Base-by-base conservation (phyloP, 2,888 invertebrate species). In the Bugula neritina region DNA sequence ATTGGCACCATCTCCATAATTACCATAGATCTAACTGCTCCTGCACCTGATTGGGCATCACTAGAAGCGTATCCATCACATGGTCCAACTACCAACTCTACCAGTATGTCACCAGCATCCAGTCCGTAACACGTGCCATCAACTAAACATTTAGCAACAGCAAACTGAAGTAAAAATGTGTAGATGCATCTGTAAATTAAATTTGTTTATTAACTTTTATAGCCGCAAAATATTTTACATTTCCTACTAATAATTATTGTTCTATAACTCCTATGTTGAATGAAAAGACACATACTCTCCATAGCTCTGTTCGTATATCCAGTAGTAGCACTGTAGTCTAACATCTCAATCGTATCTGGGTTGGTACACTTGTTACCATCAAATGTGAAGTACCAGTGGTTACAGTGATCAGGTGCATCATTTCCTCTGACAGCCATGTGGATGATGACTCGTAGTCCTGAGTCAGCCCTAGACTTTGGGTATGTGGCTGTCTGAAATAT, bases 301-400 rank as follows among this genome's bases (percentile, higher is more conserved):
- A 63, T 63, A 10, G 34, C 27, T 31, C 31, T 63, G 31, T 27
- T 2, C 17, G 27, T 5, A 5, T 27, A 1, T 63, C 63, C 29
- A 27, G 63, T 63, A 10, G 13, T 63, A 5, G 27, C 63, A 63
- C 63, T 63, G 63, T 17, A 63, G 63, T 63, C 63, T 31, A 63
- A n/a, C 13, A 10, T 21, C 27, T 63, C 63, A 29, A 63, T 63
- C 31, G 2, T 25, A 13, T 63, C 29, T 31, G 55, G 63, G 31
- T 63, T 31, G 10, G 27, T 31, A 63, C 63, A 63, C n/a, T 63
- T 63, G 13, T 31, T 43, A 17, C 17, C 17, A 43, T 43, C 43
- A 17, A 43, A 43, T 10, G 43, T 43, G 10, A 43, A 17, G 31
- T 63, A 63, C 63, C 63, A 63, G 63, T 63, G 63, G n/a, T 63